Evolutionary conservation across 2,797 vertebrate species (phyloP).

Genomic region (Crenichthys baileyi): DNA sequence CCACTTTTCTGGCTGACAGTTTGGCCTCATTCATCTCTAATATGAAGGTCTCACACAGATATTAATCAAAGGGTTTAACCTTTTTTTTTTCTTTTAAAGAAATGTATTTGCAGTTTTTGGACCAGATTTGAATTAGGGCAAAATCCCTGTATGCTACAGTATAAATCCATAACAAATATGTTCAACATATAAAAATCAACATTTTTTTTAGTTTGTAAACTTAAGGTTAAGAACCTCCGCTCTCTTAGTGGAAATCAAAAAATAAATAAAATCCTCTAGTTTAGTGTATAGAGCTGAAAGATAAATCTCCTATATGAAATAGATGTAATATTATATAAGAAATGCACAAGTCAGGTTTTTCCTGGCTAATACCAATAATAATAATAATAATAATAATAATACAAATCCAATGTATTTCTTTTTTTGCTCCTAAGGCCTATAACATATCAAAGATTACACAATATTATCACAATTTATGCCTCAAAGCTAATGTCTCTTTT

Average conservation of each 20-base stretch:
- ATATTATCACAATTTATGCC: background rate
- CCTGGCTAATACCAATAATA: no score
- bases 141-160: background rate
- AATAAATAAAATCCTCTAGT: background rate
- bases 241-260: background rate
- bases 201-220: background rate
- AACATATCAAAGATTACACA: background rate
- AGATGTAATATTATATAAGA: no score
- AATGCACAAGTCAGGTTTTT: no score
- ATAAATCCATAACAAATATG: background rate
- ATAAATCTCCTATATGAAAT: no score
- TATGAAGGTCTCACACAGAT: conserved; percentile 30
- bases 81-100: conserved; percentile 12
- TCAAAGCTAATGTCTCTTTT: background rate
- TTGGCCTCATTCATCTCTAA: conserved; percentile 10
- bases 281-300: no score
- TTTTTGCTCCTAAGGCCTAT: background rate
- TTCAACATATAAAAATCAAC: background rate
- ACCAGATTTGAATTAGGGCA: background rate
- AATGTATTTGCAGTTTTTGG: background rate
- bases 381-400: no score
- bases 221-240: background rate
- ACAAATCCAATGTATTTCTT: background rate
- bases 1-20: conserved; percentile 20
- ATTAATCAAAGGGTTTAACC: conserved; percentile 25